These are phyloP conservation scores for Pseudorectes ferrugineus DNA, from an alignment of 2,113 vertebrate species.

Conservation along the genomic window DNA sequence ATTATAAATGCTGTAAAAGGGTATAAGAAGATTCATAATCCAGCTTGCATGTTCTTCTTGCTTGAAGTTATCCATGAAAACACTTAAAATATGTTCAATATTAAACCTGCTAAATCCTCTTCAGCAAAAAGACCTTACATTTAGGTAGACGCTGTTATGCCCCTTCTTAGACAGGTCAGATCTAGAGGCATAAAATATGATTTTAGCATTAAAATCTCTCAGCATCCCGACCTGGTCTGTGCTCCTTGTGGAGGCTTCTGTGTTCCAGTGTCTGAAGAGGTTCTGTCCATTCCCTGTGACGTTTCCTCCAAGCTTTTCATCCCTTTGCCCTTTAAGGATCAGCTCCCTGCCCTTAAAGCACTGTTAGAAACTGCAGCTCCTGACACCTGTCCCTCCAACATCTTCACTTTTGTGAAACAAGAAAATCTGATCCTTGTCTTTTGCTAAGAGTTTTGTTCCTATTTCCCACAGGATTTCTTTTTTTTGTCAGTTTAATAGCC, in stretches of 20 bases:
- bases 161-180: not conserved
- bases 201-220: not conserved
- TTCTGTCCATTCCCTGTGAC: not conserved
- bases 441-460: constrained; percentile 13
- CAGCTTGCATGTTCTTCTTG: not conserved
- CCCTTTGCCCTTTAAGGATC: not conserved
- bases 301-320: not conserved
- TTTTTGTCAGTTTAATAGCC: constrained; percentile 41
- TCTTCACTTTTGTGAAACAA: not conserved
- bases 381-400: not conserved
- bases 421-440: constrained; percentile 9
- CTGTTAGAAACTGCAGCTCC: not conserved
- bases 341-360: not conserved
- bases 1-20: constrained; percentile 29
- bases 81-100: not conserved
- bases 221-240: not conserved
- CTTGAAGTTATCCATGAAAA: constrained; percentile 2
- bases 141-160: not conserved
- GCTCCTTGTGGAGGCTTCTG: accelerated
- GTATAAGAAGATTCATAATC: constrained; percentile 41
- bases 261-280: not conserved
- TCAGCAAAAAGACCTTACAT: not conserved
- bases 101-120: not conserved
- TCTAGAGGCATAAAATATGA: not conserved
- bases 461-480: not conserved